Conservation (phyloP, 2,113 vertebrate species). For the Dicerorhinus sumatrensis region DNA sequence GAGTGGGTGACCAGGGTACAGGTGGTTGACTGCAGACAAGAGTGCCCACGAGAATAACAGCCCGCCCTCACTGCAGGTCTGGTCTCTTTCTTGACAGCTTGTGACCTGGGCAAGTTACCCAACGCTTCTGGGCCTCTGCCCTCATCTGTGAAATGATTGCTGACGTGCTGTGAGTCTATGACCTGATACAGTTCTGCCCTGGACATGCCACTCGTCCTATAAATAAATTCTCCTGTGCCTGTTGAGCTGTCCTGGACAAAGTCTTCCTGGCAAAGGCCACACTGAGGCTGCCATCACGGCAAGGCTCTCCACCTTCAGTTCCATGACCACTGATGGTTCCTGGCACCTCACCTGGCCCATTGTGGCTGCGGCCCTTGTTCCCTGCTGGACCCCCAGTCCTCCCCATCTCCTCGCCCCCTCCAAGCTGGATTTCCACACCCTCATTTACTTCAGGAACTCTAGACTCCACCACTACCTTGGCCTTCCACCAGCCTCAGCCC, state of each 20-base stretch:
- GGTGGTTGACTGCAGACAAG: background rate
- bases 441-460: background rate
- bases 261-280: background rate
- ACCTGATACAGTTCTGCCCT: fast-evolving
- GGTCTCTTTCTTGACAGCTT: background rate
- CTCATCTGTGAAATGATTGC: background rate
- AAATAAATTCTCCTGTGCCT: background rate
- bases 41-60: background rate
- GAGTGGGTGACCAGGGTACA: too few relatives aligned
- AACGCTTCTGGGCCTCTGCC: background rate
- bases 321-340: background rate
- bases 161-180: background rate
- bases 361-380: background rate
- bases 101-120: too few relatives aligned
- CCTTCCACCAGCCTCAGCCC: background rate
- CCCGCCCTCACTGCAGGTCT: fast-evolving
- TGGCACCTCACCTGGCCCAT: background rate
- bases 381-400: background rate
- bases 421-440: background rate
- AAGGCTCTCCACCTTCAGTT: background rate
- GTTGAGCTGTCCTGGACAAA: background rate
- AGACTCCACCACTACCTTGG: background rate
- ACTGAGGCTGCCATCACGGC: background rate
- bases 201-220: fast-evolving
- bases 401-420: background rate